phyloP scores from a whole-genome alignment of 2,888 invertebrate species.

The Eubasilissa splendida region DNA sequence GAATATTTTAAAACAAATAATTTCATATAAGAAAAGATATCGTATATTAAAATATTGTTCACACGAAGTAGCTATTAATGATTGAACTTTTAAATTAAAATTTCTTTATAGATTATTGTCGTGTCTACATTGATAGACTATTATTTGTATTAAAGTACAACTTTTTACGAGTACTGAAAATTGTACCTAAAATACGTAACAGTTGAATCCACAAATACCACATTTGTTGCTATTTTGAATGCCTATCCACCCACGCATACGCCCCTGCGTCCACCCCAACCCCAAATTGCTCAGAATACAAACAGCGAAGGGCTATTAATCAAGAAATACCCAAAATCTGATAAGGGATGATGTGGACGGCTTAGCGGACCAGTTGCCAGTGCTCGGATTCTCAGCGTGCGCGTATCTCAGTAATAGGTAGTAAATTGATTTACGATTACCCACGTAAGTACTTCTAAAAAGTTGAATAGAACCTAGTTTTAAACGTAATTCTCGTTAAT shows the following conservation, averaged over 20 bases:
- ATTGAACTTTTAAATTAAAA: too few species aligned
- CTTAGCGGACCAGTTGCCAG: constrained; percentile 7
- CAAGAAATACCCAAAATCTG: constrained; percentile 46
- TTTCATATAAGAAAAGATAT: too few species aligned
- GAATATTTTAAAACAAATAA: too few species aligned
- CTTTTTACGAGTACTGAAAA: not conserved
- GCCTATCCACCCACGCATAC: not conserved
- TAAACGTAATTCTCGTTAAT: too few species aligned
- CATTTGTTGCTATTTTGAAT: not conserved
- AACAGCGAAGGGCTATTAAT: constrained; percentile 50
- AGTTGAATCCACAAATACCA: not conserved
- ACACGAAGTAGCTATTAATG: too few species aligned
- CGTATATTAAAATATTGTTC: too few species aligned
- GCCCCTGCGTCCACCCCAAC: not conserved
- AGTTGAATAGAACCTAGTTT: too few species aligned
- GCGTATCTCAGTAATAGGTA: constrained; percentile 23
- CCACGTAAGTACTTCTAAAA: not conserved
- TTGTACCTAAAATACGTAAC: not conserved
- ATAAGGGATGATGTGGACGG: constrained; percentile 39
- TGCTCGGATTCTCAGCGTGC: constrained; percentile 30
- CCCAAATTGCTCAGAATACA: constrained; percentile 12
- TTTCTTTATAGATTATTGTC: too few species aligned
- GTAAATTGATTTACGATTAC: constrained; percentile 9
- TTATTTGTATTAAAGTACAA: too few species aligned
- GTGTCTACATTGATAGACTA: too few species aligned